Percentiles rank a stretch among this genome's conserved stretches.
These are phyloP conservation scores for Odontesthes bonariensis DNA, from an alignment of 2,113 vertebrate genomes.

Conservation along the genomic window DNA sequence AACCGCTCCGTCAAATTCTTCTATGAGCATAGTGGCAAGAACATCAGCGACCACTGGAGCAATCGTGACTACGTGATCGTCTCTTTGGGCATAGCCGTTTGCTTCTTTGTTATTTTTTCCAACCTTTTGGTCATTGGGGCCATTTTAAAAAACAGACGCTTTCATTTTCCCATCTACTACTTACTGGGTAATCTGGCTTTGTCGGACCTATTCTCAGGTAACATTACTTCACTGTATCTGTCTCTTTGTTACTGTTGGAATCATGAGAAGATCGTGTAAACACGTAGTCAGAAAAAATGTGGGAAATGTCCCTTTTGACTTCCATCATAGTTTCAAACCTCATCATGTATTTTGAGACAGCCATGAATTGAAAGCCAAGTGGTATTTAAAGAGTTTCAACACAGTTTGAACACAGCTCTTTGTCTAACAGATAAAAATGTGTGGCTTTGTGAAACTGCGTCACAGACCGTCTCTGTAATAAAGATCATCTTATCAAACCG, in stretches of 20 bases:
- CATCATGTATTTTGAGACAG: too few relatives aligned
- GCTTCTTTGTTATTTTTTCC: constrained; percentile 91
- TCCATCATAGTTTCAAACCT: background rate
- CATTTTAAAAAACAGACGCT: constrained; percentile 92
- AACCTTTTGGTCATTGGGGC: constrained; percentile 93
- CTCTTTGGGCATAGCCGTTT: constrained; percentile 90
- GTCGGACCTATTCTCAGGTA: constrained; percentile 92
- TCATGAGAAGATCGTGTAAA: background rate
- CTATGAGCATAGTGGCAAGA: constrained; percentile 72
- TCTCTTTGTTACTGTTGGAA: background rate
- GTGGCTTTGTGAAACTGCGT: background rate
- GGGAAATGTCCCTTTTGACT: background rate
- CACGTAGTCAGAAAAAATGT: background rate
- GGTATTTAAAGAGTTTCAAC: too few relatives aligned
- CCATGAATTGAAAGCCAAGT: too few relatives aligned
- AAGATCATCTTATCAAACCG: background rate
- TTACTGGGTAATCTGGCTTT: constrained; percentile 94
- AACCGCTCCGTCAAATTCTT: constrained; percentile 66
- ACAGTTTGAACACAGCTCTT: background rate
- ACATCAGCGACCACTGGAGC: constrained; percentile 70
- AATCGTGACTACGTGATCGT: constrained; percentile 83
- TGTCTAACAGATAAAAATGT: background rate
- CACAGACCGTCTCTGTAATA: background rate
- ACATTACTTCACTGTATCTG: background rate
- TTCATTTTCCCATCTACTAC: constrained; percentile 97